A percentile compares a stretch with the other conserved stretches of the same genome.
phyloP scores from a whole-genome alignment of 2,888 invertebrate species.

The Leptinotarsa peninsularis region DNA sequence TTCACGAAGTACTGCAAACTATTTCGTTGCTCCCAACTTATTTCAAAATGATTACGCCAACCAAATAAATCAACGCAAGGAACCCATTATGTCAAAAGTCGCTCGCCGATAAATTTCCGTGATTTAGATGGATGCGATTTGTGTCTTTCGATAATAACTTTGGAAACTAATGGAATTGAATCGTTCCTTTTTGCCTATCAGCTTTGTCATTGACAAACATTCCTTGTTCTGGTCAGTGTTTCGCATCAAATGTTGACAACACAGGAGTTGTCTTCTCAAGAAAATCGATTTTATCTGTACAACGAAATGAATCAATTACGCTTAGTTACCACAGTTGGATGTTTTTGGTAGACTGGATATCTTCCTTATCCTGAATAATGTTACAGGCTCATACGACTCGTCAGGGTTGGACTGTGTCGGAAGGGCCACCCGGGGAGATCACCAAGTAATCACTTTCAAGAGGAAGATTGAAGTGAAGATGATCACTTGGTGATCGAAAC shows the following conservation, averaged over 20 bases:
- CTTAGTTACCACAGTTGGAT: not conserved
- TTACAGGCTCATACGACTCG: no score
- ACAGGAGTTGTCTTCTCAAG: not conserved
- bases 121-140: slow-evolving; percentile 9
- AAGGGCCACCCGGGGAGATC: no score
- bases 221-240: slow-evolving; percentile 1
- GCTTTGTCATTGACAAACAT: slow-evolving; percentile 7
- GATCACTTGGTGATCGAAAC: no score
- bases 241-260: slow-evolving; percentile 1
- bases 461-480: no score
- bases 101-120: slow-evolving; percentile 2
- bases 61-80: not conserved
- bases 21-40: not conserved
- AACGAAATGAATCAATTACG: not conserved
- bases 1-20: not conserved
- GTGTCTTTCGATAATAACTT: slow-evolving; percentile 17
- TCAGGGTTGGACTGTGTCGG: no score
- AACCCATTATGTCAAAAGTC: slow-evolving; percentile 17
- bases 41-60: not conserved
- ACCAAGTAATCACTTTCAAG: no score
- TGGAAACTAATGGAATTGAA: slow-evolving; percentile 10
- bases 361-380: no score
- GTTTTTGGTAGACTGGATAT: no score
- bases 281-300: not conserved
- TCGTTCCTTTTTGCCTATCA: slow-evolving; percentile 6